A percentile compares a stretch with the other conserved stretches of the same genome.
Conservation (phyloP, 2,797 vertebrate genomes). For the Rhynchonycteris naso region DNA sequence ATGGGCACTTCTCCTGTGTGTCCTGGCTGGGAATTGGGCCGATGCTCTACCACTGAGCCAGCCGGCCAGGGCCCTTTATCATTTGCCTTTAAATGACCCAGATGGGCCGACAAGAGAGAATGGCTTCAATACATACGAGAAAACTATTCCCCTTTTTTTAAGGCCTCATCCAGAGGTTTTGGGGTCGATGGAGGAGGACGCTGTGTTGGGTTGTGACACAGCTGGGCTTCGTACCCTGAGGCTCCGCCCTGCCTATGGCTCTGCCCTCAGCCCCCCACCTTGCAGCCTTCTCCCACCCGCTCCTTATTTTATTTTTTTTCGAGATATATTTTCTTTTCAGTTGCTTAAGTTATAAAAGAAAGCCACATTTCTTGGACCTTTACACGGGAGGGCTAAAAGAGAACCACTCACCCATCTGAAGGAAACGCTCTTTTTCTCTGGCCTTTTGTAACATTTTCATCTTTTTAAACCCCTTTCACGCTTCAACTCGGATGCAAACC, state of each 20-base stretch:
- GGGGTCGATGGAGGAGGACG: background rate
- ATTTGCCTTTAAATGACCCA: constrained; percentile 33
- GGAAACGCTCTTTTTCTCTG: constrained; percentile 10
- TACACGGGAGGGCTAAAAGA: constrained; percentile 47
- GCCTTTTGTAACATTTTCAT: background rate
- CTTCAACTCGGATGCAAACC: background rate
- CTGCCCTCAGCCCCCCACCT: background rate
- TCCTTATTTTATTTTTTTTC: background rate
- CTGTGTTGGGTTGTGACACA: background rate
- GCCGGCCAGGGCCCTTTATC: no score
- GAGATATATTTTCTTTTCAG: constrained; percentile 24
- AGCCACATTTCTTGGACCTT: constrained; percentile 59
- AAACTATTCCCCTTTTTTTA: background rate
- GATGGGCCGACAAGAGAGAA: background rate
- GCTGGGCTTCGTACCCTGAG: background rate
- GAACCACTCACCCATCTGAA: constrained; percentile 47
- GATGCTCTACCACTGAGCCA: no score
- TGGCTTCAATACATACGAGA: background rate
- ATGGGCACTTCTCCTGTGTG: no score
- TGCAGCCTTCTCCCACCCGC: background rate
- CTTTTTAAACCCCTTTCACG: constrained; percentile 16
- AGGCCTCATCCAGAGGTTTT: background rate
- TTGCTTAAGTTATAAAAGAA: constrained; percentile 36
- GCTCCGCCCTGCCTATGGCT: background rate
- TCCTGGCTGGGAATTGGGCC: no score